These are phyloP conservation scores for Noctua comes DNA, from an alignment of 2,888 invertebrate species.

Conservation along the genomic window DNA sequence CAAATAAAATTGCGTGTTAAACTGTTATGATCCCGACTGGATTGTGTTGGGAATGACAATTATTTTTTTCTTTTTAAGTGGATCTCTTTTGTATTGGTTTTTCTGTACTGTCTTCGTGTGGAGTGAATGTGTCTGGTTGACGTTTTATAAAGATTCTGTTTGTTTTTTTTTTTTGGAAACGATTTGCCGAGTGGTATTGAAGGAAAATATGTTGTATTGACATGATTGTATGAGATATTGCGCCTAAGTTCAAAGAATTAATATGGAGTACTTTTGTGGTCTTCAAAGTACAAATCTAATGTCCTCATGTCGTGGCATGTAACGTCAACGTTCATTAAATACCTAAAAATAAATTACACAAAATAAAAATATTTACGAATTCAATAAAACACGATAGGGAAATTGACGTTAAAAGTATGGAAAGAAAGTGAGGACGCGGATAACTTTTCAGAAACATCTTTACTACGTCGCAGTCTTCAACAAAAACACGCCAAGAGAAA, in stretches of 20 bases:
- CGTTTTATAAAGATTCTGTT: conserved; percentile 10
- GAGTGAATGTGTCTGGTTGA: conserved; percentile 30
- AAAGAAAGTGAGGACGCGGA: conserved; percentile 17
- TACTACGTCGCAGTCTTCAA: conserved; percentile 53
- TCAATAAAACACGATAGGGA: neutral
- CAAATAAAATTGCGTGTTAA: conserved; percentile 87
- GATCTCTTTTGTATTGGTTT: conserved; percentile 70
- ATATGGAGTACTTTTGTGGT: neutral
- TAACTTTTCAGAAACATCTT: conserved; percentile 29
- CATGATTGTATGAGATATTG: neutral
- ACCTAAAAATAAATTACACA: neutral
- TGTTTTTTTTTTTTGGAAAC: conserved; percentile 6
- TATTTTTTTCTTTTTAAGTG: conserved; percentile 73
- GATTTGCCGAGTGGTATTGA: neutral
- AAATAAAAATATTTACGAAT: neutral
- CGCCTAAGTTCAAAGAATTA: neutral
- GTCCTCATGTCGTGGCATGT: neutral
- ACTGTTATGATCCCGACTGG: conserved; percentile 86
- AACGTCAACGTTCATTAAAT: neutral
- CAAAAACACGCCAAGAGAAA: conserved; percentile 59
- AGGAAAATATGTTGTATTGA: neutral
- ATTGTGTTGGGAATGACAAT: conserved; percentile 80
- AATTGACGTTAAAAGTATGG: neutral
- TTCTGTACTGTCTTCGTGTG: conserved; percentile 63
- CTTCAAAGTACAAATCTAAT: neutral